Base-by-base conservation (phyloP, 2,888 invertebrate genomes). In the Nesidiocoris tenuis region DNA sequence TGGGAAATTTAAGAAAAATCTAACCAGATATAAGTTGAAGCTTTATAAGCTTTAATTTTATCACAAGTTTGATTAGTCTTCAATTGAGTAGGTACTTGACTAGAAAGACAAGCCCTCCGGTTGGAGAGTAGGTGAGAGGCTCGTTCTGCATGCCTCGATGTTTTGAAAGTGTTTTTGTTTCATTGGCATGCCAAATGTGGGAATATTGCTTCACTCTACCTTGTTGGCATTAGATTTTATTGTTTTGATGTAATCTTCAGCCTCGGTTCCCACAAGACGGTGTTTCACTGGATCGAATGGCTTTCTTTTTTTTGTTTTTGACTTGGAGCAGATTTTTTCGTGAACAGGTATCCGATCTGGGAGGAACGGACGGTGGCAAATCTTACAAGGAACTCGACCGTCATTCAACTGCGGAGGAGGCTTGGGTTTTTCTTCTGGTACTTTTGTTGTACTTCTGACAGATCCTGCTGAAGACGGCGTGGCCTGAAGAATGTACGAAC, bases 241-340 rank as follows among this genome's bases (percentile, higher is more conserved):
- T 3, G 64, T 77, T 75, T 87, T 90, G 80, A 83, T 85, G 63
- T 89, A 95, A 64, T 88, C 87, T 82, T 95, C 96, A 39, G 93
- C 89, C 81, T 96, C 97, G 0, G 96, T 96, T 22, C 96, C 96
- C 84, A 89, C 86, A 0, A 94, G 89, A n/a, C 98, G 86, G 84
- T 95, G 95, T 82, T 94, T 95, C 61, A 93, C 88, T 1, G 92
- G 91, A 84, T 98, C 98, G 83, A 96, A 98, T 0, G 91, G 89
- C 86, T 95, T 98, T 79, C 97, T 87, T 82, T 94, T 94, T 84
- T 94, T 94, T 76, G 87, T 85, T 64, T 87, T 85, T 0, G 93
- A 88, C 83, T 92, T 94, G 80, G 88, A 85, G 84, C 98, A 98
- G 79, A 96, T 93, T 24, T 89, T 87, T 84, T 94, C 89, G 84